phyloP scores from a whole-genome alignment of 2,888 invertebrate species.

The Diloba caeruleocephala region DNA sequence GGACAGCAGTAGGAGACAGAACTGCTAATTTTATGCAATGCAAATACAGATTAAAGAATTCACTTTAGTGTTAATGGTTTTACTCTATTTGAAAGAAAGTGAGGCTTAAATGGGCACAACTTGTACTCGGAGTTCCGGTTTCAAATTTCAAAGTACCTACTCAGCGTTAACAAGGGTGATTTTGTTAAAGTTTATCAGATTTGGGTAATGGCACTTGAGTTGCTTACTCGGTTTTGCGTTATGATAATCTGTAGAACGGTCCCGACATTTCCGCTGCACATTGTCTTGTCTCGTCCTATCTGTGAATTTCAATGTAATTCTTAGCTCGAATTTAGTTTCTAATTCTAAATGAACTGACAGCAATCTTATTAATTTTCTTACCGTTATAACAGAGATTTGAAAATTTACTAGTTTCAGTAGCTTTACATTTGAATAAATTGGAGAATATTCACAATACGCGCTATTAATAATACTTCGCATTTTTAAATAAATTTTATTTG shows the following conservation, averaged over 20 bases:
- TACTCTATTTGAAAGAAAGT: constrained; percentile 4
- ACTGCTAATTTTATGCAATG: too few species aligned
- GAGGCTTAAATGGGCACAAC: constrained; percentile 10
- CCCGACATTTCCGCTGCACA: constrained; percentile 57
- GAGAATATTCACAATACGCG: constrained; percentile 18
- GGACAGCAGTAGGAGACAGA: not conserved
- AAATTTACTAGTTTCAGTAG: too few species aligned
- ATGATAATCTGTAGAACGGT: constrained; percentile 59
- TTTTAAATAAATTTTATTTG: constrained; percentile 34
- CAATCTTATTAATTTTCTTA: constrained; percentile 34
- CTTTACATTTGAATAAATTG: too few species aligned
- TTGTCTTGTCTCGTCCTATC: constrained; percentile 34
- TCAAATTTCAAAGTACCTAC: constrained; percentile 21
- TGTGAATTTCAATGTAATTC: constrained; percentile 21
- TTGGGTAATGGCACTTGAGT: constrained; percentile 25
- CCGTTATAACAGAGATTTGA: constrained; percentile 10
- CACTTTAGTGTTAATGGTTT: not conserved
- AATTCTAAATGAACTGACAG: constrained; percentile 29
- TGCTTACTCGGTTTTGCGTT: constrained; percentile 55
- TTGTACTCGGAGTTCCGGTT: constrained; percentile 11
- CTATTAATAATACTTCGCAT: constrained; percentile 25
- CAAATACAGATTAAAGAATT: too few species aligned
- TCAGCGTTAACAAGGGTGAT: constrained; percentile 8
- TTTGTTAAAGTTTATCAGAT: constrained; percentile 43
- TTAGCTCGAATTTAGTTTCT: constrained; percentile 17